Percentiles rank a stretch among this genome's conserved stretches.
These are phyloP conservation scores for Cylindroiulus punctatus DNA, from an alignment of 2,888 invertebrate genomes.

Conservation along the genomic window DNA sequence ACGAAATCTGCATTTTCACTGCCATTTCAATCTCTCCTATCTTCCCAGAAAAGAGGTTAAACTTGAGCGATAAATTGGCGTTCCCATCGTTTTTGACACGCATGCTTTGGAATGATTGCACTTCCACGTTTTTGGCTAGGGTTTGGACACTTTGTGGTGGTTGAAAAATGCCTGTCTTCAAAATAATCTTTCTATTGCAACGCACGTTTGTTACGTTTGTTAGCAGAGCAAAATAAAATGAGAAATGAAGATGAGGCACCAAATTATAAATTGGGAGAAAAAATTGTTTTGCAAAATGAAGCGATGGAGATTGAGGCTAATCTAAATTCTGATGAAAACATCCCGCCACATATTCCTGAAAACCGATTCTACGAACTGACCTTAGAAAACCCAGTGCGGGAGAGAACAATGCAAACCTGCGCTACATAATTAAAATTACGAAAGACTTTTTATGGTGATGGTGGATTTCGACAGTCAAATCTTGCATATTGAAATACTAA, in stretches of 20 bases:
- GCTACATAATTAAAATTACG: constrained; percentile 2
- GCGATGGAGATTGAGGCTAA: neutral
- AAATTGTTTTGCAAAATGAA: too few relatives aligned
- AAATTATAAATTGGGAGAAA: too few relatives aligned
- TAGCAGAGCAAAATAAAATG: neutral
- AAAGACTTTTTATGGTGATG: neutral
- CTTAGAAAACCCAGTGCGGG: neutral
- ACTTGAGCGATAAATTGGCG: neutral
- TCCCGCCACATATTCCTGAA: neutral
- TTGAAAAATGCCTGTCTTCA: too few relatives aligned
- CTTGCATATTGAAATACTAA: too few relatives aligned
- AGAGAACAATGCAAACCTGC: neutral
- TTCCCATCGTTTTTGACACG: neutral
- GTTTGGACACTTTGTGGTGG: too few relatives aligned
- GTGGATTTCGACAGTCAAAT: too few relatives aligned
- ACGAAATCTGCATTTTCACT: constrained; percentile 29
- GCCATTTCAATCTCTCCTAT: neutral
- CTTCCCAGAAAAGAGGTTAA: neutral
- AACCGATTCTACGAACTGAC: constrained; percentile 11
- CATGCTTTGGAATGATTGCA: neutral
- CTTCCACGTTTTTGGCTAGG: neutral
- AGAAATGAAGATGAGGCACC: neutral
- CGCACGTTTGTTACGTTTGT: neutral
- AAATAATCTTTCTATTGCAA: too few relatives aligned
- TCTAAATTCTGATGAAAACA: neutral